phyloP scores from a whole-genome alignment of 2,888 invertebrate species.

The Operophtera brumata region DNA sequence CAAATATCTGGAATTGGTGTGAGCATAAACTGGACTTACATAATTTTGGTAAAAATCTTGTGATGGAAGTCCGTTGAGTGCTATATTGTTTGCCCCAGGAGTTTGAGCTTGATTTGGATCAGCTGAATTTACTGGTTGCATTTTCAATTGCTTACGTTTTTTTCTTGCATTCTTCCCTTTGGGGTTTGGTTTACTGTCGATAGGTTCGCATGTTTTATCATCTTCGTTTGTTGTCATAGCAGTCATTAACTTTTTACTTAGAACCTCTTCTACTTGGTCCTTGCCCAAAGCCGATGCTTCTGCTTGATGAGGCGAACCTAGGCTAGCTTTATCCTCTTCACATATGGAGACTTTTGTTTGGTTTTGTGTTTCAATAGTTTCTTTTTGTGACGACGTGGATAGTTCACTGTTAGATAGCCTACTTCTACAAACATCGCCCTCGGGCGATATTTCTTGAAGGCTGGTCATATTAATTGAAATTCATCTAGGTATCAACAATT shows the following conservation, averaged over 20 bases:
- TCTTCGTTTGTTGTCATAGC: conserved; percentile 37
- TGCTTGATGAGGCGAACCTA: background rate
- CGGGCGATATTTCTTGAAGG: conserved; percentile 42
- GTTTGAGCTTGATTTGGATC: conserved; percentile 29
- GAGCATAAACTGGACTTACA: conserved; percentile 56
- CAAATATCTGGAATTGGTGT: conserved; percentile 59
- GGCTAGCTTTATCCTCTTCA: background rate
- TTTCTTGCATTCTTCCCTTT: conserved; percentile 61
- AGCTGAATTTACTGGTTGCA: conserved; percentile 43
- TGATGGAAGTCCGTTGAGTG: conserved; percentile 42
- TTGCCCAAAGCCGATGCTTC: conserved; percentile 6
- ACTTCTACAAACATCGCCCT: conserved; percentile 43
- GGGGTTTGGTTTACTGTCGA: conserved; percentile 33
- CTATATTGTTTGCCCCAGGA: conserved; percentile 5
- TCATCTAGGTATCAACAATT: conserved; percentile 2
- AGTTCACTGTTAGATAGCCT: conserved; percentile 42
- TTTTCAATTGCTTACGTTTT: conserved; percentile 48
- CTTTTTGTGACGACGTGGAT: conserved; percentile 48
- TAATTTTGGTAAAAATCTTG: conserved; percentile 57
- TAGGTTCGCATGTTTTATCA: conserved; percentile 19
- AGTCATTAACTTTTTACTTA: conserved; percentile 14
- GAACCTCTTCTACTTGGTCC: conserved; percentile 9
- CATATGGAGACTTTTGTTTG: conserved; percentile 5
- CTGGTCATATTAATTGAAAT: conserved; percentile 42
- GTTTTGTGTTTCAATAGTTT: conserved; percentile 42